These are phyloP conservation scores for Sycophila texana DNA, from an alignment of 2,888 invertebrate species.

Conservation along the genomic window DNA sequence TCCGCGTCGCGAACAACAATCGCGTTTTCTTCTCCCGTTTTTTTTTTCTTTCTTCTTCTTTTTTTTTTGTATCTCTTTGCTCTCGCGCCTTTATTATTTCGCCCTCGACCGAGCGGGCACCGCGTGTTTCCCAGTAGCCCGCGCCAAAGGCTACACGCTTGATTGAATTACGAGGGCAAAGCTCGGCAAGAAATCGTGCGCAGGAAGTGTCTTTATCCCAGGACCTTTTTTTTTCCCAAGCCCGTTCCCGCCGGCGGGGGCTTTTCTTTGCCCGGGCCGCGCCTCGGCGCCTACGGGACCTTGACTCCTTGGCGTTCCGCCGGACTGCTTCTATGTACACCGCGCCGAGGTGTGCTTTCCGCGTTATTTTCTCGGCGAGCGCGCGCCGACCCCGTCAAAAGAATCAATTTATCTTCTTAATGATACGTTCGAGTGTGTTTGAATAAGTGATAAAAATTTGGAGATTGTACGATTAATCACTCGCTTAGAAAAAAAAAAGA, in stretches of 20 bases:
- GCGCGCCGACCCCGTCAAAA: no score
- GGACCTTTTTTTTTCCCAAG: conserved; percentile 18
- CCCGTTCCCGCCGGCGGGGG: neutral
- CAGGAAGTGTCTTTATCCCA: conserved; percentile 51
- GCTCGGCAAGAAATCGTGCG: conserved; percentile 34
- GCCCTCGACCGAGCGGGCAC: neutral
- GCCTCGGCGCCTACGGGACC: conserved; percentile 8
- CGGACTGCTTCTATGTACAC: neutral
- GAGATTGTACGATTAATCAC: no score
- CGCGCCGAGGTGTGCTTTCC: conserved; percentile 5
- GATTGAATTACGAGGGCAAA: conserved; percentile 54
- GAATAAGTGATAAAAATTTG: no score
- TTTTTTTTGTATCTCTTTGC: no score
- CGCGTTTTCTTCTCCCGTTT: neutral
- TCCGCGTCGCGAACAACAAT: neutral
- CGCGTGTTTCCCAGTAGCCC: conserved; percentile 1
- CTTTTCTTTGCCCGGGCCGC: conserved; percentile 11
- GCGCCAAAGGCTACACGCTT: conserved; percentile 27
- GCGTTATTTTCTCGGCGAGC: conserved; percentile 27
- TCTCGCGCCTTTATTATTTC: neutral
- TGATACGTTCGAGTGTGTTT: no score
- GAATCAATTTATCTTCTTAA: no score
- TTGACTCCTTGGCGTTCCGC: conserved; percentile 7
- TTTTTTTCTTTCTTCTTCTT: neutral
- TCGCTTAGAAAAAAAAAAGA: no score